Evolutionary conservation across 2,113 vertebrate species (phyloP), one percentile per base, ranked within the genome.

Genomic region (Myiagra hebetior): DNA sequence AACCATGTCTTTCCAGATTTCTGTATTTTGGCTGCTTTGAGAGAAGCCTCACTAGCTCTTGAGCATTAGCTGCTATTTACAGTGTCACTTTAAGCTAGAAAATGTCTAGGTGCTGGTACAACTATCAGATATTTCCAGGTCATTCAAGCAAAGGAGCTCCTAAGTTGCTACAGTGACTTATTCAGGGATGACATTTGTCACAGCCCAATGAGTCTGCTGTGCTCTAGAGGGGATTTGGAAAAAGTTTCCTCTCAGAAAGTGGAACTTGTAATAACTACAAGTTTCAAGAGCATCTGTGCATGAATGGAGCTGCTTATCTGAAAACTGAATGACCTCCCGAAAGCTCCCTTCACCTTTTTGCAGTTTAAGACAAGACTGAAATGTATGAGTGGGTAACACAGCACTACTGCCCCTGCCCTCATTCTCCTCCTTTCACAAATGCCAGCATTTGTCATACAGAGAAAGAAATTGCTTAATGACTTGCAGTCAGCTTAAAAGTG

Each of bases 341-440:
- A 74, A 72, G 14, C 55, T 83, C 22, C 12, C 15, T 67, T 85
- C 62, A 47, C 20, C 17, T 42, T 92, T 76, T 33, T 77, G 49
- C 1, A 4, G 10, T 74, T 79, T 39, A 33, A 75, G 68, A 63
- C 11, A 57, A 89, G 22, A 31, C 21, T 46, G 16, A 59, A 76
- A 64, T n/a, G 3, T 15, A 10, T 55, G 31, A 72, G 35, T 0
- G 0, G 16, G 23, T 84, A 77, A 31, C 26, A 31, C 13, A 65
- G 31, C 0, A 0, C 28, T 53, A 16, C 17, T 62, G 39, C 3
- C 7, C 27, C 19, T 11, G 2, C 31, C 13, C 46, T 65, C 56
- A 20, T 26, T 65, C 49, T 81, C 15, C 21, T 65, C 15, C 46
- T 80, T 57, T 65, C 64, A 59, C 10, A 60, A 60, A 57, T 35